Percentiles rank a stretch among this genome's conserved stretches.
Evolutionary conservation across 2,113 vertebrate genomes (phyloP).

Genomic region (Dicaeum eximium): DNA sequence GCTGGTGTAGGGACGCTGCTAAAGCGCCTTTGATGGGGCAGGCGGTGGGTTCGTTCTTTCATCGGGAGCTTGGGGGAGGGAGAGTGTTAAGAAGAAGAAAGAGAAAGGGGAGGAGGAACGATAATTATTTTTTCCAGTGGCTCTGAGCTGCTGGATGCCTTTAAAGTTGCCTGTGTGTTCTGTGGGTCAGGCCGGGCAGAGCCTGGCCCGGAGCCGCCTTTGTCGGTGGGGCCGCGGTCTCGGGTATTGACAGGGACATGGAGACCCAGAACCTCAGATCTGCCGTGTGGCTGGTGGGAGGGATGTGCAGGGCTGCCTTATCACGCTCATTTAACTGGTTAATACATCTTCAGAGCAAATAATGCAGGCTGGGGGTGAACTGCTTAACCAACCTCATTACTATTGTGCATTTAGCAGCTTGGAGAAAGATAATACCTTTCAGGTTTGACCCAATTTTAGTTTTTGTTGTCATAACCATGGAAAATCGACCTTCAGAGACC

Average conservation of each 20-base stretch:
- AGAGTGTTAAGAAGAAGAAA: not conserved
- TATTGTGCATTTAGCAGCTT: slow-evolving; percentile 72
- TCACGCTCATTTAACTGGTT: slow-evolving; percentile 47
- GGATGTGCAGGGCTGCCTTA: not conserved
- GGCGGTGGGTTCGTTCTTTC: accelerated
- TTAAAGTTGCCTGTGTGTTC: not conserved
- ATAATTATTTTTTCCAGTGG: slow-evolving; percentile 10
- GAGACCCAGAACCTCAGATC: not conserved
- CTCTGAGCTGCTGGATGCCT: not conserved
- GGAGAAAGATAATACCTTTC: slow-evolving; percentile 74
- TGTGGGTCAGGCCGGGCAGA: not conserved
- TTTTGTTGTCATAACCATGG: slow-evolving; percentile 74
- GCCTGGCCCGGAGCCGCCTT: not conserved
- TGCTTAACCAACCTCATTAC: slow-evolving; percentile 76
- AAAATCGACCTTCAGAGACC: slow-evolving; percentile 73
- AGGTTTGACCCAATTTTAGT: slow-evolving; percentile 78
- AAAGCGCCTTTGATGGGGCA: not conserved
- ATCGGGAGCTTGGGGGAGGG: not conserved
- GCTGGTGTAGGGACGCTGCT: accelerated
- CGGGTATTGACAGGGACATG: not conserved
- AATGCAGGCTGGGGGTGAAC: slow-evolving; percentile 44
- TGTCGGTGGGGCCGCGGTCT: not conserved
- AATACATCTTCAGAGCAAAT: slow-evolving; percentile 49
- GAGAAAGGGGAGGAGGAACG: slow-evolving; percentile 8
- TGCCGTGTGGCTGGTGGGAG: not conserved